Conservation (phyloP, 2,888 invertebrate species). For the Rambutsinella grinnellia region DNA sequence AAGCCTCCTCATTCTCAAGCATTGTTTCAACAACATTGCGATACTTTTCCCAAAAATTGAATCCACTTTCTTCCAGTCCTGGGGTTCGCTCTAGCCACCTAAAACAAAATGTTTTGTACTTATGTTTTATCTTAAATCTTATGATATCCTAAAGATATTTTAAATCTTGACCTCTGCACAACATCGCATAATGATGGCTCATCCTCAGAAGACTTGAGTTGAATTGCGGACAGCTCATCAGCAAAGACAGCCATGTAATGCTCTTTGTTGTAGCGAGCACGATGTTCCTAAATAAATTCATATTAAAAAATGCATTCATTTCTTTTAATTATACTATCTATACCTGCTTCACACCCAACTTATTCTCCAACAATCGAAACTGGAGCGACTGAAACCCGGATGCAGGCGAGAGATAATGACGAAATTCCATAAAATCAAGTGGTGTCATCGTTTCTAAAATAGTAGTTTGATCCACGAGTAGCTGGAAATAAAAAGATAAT, state of each 20-base stretch:
- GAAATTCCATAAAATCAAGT: constrained; percentile 97
- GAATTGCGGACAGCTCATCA: constrained; percentile 77
- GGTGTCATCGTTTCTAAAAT: constrained; percentile 99
- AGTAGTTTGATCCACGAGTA: constrained; percentile 96
- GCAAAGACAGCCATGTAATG: constrained; percentile 88
- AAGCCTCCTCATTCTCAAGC: constrained; percentile 77
- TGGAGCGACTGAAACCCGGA: constrained; percentile 98
- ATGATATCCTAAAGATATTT: not conserved
- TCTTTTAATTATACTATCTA: constrained; percentile 43
- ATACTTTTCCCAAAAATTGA: constrained; percentile 96
- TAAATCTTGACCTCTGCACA: constrained; percentile 76
- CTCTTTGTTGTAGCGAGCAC: constrained; percentile 94
- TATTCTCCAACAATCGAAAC: constrained; percentile 96
- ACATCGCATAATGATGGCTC: constrained; percentile 88
- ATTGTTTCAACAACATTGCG: constrained; percentile 79
- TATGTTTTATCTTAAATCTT: not conserved
- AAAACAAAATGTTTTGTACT: not conserved
- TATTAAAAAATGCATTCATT: not conserved
- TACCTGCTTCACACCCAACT: constrained; percentile 77
- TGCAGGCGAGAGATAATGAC: constrained; percentile 91
- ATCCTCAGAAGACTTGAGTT: constrained; percentile 78
- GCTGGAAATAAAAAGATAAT: constrained; percentile 72
- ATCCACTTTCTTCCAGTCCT: constrained; percentile 85
- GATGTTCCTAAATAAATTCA: constrained; percentile 77
- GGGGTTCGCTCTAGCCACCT: constrained; percentile 94